These are phyloP conservation scores for Brachionus plicatilis DNA, from an alignment of 1,140 invertebrate genomes.

Conservation along the genomic window DNA sequence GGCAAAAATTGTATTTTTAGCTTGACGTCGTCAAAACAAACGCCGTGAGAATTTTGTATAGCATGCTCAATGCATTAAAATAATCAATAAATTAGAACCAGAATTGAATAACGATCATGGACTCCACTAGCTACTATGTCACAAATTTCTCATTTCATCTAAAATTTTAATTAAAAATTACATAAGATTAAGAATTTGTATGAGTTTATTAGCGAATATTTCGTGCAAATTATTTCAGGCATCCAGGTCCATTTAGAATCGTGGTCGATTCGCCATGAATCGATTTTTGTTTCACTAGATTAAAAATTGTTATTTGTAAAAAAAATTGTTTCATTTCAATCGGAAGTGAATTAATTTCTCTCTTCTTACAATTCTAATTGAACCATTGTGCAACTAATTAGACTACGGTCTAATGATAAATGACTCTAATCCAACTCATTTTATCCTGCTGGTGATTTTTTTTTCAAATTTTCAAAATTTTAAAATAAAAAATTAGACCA, in stretches of 20 bases:
- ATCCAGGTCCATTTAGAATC: neutral
- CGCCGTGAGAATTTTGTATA: neutral
- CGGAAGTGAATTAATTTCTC: neutral
- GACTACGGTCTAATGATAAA: neutral
- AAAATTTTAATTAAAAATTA: conserved; percentile 2
- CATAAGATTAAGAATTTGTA: neutral
- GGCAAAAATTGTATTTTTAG: neutral
- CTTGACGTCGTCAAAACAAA: neutral
- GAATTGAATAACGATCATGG: neutral
- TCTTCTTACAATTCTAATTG: neutral
- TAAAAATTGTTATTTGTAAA: neutral
- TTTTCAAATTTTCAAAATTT: neutral
- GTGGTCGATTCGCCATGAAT: neutral
- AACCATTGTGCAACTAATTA: neutral
- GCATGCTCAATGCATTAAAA: neutral
- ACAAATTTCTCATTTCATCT: neutral
- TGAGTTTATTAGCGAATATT: neutral
- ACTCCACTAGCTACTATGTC: neutral
- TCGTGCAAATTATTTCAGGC: neutral
- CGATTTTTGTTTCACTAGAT: neutral
- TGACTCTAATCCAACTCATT: neutral
- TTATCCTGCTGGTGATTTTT: neutral
- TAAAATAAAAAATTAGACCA: neutral
- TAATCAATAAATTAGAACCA: neutral
- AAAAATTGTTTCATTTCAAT: neutral